These are phyloP conservation scores for Leptinotarsa tumamoca DNA, from an alignment of 2,888 invertebrate species.

Conservation along the genomic window DNA sequence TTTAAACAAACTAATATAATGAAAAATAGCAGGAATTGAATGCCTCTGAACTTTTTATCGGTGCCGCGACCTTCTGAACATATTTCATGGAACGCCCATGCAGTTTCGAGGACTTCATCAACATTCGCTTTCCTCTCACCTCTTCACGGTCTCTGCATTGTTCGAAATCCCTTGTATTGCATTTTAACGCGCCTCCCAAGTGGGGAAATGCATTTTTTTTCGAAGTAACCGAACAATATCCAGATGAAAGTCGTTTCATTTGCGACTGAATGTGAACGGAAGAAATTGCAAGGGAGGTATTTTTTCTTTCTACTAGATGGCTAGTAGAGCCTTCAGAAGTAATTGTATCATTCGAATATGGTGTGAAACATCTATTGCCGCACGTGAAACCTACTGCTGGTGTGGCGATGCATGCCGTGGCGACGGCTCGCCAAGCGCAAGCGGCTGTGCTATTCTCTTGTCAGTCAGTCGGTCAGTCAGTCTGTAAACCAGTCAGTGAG, in stretches of 20 bases:
- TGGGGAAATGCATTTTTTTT: constrained; percentile 7
- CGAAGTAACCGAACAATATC: constrained; percentile 7
- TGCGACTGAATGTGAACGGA: background rate
- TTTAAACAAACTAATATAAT: too few species aligned
- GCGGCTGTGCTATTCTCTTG: too few species aligned
- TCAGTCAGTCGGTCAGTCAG: too few species aligned
- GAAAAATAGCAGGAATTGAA: background rate
- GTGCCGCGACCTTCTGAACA: background rate
- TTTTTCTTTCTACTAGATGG: too few species aligned
- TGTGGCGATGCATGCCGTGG: too few species aligned
- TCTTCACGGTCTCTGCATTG: constrained; percentile 3
- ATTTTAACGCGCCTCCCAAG: constrained; percentile 5
- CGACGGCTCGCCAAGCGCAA: too few species aligned
- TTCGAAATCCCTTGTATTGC: constrained; percentile 12
- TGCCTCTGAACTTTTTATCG: background rate
- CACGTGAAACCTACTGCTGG: too few species aligned
- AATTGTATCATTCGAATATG: too few species aligned
- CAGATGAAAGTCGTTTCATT: background rate
- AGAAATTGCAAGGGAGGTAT: too few species aligned
- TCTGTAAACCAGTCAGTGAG: too few species aligned
- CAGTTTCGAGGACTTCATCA: constrained; percentile 3
- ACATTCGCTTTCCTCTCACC: background rate
- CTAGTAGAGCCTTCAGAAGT: too few species aligned
- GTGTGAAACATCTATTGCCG: too few species aligned
- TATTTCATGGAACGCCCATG: background rate